These are phyloP conservation scores for Cryptus armator DNA, from an alignment of 2,888 invertebrate genomes.

Conservation along the genomic window DNA sequence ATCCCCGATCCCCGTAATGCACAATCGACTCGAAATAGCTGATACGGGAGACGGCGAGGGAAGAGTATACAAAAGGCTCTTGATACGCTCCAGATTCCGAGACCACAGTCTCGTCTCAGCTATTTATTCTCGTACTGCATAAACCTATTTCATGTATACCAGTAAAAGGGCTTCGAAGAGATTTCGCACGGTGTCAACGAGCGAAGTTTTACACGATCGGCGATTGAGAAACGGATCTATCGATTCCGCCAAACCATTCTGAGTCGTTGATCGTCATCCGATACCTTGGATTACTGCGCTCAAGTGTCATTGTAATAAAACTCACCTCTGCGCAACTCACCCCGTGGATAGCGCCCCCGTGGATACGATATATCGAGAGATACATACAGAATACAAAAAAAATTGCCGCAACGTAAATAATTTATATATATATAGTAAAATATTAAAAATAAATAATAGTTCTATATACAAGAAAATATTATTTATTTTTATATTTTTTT, in stretches of 20 bases:
- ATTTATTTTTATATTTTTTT: too few relatives aligned
- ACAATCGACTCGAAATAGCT: constrained; percentile 40
- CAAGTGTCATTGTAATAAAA: too few relatives aligned
- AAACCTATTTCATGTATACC: not conserved
- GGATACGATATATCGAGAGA: too few relatives aligned
- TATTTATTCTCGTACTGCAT: constrained; percentile 22
- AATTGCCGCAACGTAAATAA: too few relatives aligned
- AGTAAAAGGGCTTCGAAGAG: constrained; percentile 21
- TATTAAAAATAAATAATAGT: too few relatives aligned
- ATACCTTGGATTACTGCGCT: too few relatives aligned
- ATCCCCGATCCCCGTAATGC: constrained; percentile 36
- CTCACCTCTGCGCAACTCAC: too few relatives aligned
- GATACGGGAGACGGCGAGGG: constrained; percentile 47
- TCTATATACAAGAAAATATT: too few relatives aligned
- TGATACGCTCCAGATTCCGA: constrained; percentile 62
- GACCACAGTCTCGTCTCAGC: constrained; percentile 38
- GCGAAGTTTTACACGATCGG: constrained; percentile 13
- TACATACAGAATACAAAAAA: too few relatives aligned
- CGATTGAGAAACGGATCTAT: constrained; percentile 46
- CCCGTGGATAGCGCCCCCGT: too few relatives aligned
- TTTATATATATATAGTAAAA: too few relatives aligned
- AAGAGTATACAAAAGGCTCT: constrained; percentile 48
- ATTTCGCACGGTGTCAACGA: constrained; percentile 57
- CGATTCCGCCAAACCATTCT: not conserved
- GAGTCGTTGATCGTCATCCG: not conserved